Evolutionary conservation across 2,797 vertebrate genomes (phyloP), one percentile per base, ranked within the genome.

Genomic region (Sebastes trivittatus): DNA sequence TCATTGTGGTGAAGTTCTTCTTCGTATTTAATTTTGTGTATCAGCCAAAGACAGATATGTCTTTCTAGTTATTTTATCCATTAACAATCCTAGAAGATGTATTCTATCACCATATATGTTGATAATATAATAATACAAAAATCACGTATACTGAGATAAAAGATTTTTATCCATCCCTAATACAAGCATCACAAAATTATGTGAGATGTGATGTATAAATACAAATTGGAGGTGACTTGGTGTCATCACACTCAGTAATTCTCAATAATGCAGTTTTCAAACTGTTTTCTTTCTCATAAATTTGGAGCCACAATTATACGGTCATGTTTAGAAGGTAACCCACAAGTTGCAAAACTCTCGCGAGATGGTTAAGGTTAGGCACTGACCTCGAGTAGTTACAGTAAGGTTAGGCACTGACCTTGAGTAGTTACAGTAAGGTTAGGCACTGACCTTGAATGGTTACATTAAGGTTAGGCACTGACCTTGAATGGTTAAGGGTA

Each of bases 351-450:
- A 46, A 46, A 46, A 46, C 42, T 46, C 16, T 18, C 6, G 1
- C 6, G 16, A 46, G 42, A 46, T 46, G 16, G 42, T 46, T 16
- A 46, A 46, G 3, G 42, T 18, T 18, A 46, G 38, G 38, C 14
- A 42, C 14, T 42, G 5, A 42, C 13, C 2, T 42, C 38, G 13
- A 42, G 13, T 14, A 42, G 38, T 14, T 42, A 42, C 38, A 13
- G 1, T 38, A 38, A 38, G 36, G 36, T 38, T 38, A 38, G 38
- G 38, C 38, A 42, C 13, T 42, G 0, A 34, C 32, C 10, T 34
- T 0, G 11, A 34, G 32, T 0, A 0, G 34, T 34, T 34, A 11
- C 34, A 34, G 0, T 36, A 36, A 11, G 34, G 34, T 36, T 36
- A 36, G 34, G 34, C 34, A 36, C 11, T 36, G 36, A 38, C 36